These are phyloP conservation scores for Pavo muticus DNA, from an alignment of 2,113 vertebrate genomes.

Conservation along the genomic window DNA sequence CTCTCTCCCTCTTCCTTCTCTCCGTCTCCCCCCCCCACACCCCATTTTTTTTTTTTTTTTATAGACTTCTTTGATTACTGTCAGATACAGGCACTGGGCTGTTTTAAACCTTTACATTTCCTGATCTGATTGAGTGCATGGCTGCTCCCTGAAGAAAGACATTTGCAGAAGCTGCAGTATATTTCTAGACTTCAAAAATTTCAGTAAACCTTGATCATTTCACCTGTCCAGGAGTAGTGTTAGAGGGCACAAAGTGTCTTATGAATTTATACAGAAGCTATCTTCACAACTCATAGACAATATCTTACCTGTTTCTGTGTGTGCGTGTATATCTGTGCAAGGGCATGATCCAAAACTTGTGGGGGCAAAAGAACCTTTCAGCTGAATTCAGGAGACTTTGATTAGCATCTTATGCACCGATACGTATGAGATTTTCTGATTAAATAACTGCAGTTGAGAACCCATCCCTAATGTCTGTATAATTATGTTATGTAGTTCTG, in stretches of 20 bases:
- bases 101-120: constrained; percentile 45
- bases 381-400: neutral
- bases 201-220: constrained; percentile 35
- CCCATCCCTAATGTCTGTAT: neutral
- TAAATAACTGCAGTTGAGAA: constrained; percentile 30
- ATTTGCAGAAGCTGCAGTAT: neutral
- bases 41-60: neutral
- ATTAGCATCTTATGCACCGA: neutral
- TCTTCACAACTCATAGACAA: neutral
- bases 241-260: neutral
- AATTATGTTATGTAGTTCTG: neutral
- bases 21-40: accelerated
- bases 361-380: neutral
- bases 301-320: neutral
- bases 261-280: constrained; percentile 7
- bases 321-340: neutral
- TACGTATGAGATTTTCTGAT: neutral
- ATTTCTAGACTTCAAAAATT: constrained; percentile 41
- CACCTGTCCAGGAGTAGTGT: constrained; percentile 2
- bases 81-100: constrained; percentile 29
- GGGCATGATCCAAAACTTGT: neutral
- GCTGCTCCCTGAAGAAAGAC: constrained; percentile 30
- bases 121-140: neutral
- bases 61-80: constrained; percentile 51
- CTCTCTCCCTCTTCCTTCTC: accelerated